These are phyloP conservation scores for Tachyglossus aculeatus DNA, from an alignment of 2,797 vertebrate genomes.

Conservation along the genomic window DNA sequence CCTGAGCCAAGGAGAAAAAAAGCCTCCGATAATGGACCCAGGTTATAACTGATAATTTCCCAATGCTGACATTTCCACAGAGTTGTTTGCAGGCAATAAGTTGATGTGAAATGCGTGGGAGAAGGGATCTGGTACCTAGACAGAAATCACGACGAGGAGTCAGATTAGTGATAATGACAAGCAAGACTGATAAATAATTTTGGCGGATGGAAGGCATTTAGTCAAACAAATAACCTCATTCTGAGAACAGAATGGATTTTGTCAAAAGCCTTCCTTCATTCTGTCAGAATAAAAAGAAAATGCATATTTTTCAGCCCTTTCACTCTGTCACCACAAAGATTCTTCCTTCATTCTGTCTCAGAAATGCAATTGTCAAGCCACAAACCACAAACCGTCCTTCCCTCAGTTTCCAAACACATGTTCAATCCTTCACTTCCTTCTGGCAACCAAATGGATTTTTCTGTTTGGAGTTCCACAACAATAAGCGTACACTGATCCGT, in stretches of 20 bases:
- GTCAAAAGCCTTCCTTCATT: conserved; percentile 68
- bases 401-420: not conserved
- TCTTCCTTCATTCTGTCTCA: conserved; percentile 53
- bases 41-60: no score
- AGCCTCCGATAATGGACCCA: no score
- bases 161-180: conserved; percentile 49
- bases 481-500: no score
- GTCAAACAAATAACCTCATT: conserved; percentile 72
- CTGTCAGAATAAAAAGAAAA: conserved; percentile 61
- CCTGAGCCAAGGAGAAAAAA: no score
- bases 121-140: conserved; percentile 11
- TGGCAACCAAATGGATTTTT: not conserved
- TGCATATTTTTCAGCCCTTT: conserved; percentile 55
- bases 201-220: conserved; percentile 60
- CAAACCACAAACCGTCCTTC: conserved; percentile 47
- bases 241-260: conserved; percentile 68
- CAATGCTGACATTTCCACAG: no score
- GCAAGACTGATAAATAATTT: conserved; percentile 55
- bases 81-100: not conserved
- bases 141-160: conserved; percentile 20
- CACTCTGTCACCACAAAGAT: conserved; percentile 67
- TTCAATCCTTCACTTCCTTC: not conserved
- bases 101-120: conserved; percentile 28
- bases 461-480: no score
- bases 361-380: conserved; percentile 59